Conservation (phyloP, 2,113 vertebrate species). For the Rhagologus leucostigma region DNA sequence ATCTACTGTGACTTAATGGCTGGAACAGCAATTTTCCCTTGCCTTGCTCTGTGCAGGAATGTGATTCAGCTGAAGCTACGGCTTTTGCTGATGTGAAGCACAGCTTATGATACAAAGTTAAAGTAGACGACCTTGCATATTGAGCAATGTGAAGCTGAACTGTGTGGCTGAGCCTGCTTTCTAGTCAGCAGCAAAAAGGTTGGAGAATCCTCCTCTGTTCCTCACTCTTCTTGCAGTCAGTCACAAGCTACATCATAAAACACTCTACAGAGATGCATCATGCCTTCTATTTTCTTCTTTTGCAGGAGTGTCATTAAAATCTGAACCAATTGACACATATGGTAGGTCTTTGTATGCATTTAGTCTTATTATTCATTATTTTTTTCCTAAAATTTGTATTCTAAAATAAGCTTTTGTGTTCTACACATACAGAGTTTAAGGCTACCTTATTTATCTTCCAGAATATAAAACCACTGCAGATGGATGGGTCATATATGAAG, state of each 20-base stretch:
- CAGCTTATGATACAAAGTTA: not conserved
- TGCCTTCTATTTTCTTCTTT: not conserved
- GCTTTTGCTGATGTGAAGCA: not conserved
- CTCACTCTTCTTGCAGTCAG: not conserved
- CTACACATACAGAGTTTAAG: not conserved
- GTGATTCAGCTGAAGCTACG: not conserved
- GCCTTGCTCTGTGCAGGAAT: not conserved
- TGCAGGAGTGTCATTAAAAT: slow-evolving; percentile 79
- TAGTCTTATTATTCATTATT: not conserved
- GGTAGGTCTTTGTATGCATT: slow-evolving; percentile 64
- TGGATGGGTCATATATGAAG: slow-evolving; percentile 85
- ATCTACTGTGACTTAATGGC: not conserved
- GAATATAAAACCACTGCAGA: slow-evolving; percentile 80
- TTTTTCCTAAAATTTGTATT: not conserved
- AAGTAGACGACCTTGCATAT: not conserved
- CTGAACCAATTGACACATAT: slow-evolving; percentile 68
- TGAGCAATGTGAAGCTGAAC: not conserved
- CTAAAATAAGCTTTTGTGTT: not conserved
- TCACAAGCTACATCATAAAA: not conserved
- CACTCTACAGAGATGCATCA: accelerated
- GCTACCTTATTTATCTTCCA: slow-evolving; percentile 49
- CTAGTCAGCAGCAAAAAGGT: not conserved
- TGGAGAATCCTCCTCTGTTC: not conserved
- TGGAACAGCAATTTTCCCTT: not conserved
- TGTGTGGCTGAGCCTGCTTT: not conserved